These are phyloP conservation scores for Drosophila neonasuta DNA, from an alignment of 2,888 invertebrate species.

Conservation along the genomic window DNA sequence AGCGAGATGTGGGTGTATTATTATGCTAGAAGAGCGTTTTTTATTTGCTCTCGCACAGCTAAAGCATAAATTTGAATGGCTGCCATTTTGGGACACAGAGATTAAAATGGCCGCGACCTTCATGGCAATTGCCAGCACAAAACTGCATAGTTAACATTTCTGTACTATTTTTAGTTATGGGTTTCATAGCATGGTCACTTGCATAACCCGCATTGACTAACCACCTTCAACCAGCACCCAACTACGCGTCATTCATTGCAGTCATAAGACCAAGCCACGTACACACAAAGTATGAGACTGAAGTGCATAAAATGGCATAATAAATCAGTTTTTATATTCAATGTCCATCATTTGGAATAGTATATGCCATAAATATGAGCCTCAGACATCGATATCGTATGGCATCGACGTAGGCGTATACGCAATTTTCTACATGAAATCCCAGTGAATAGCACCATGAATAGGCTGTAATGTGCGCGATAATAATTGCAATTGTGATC, in stretches of 20 bases:
- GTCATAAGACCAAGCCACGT: background rate
- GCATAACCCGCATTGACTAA: constrained; percentile 15
- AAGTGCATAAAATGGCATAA: constrained; percentile 44
- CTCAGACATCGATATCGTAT: too few relatives aligned
- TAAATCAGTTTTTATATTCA: constrained; percentile 51
- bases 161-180: constrained; percentile 23
- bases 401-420: background rate
- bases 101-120: constrained; percentile 10
- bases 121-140: background rate
- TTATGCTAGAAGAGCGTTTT: background rate
- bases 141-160: constrained; percentile 33
- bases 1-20: too few relatives aligned
- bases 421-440: constrained; percentile 1
- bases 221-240: too few relatives aligned
- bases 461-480: too few relatives aligned
- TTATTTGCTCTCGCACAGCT: background rate
- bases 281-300: too few relatives aligned
- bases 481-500: too few relatives aligned
- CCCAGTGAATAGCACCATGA: background rate
- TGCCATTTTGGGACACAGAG: constrained; percentile 27
- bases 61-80: constrained; percentile 34
- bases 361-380: constrained; percentile 35
- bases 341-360: constrained; percentile 8
- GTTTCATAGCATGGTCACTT: constrained; percentile 4
- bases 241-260: too few relatives aligned